Evolutionary conservation across 2,888 invertebrate species (phyloP), one percentile per base, ranked within the genome.

Genomic region (Melanostoma mellinum): DNA sequence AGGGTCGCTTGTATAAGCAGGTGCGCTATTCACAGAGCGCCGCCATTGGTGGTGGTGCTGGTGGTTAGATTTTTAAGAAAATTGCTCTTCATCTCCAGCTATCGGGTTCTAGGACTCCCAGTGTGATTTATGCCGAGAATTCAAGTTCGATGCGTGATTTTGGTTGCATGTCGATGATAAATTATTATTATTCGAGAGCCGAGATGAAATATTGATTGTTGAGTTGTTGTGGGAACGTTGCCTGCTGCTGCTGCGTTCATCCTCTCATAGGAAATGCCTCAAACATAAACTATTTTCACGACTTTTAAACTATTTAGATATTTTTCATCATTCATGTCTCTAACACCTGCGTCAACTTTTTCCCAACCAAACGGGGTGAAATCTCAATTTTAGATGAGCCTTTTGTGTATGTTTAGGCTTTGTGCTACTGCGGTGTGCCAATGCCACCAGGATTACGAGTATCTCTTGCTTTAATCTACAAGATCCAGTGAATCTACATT

Each of bases 131-230:
- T 60, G 74, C 63, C 58, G 69, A 71, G 65, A 53, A 79, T 79
- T 56, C 61, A 67, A 71, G 84, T 74, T 69, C 84, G 84, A 79
- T 84, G 84, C 84, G 79, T 84, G 84, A 84, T 84, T 84, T 74
- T 74, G 30, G 84, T 79, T 84, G 84, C 84, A 84, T 84, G 84
- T 74, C 69, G 74, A 84, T 84, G 84, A 79, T 84, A 79, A 84
- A 84, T 84, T 84, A 74, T 84, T 78, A 20, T 20, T 20, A 20
- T 68, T 58, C 38, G 48, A 30, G 60, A 79, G 56, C 48, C 9
- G 4, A 76, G 65, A 84, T 84, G 84, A 84, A 84, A 84, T 84
- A 84, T 84, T 78, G 78, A 84, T 84, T 84, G 74, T 50, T 79
- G 79, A 67, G 84, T 60, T 84, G 60, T 50, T 63, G 74, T 78